A percentile compares a stretch with the other conserved stretches of the same genome.
These are phyloP conservation scores for Tachina lurida DNA, from an alignment of 2,888 invertebrate genomes.

Conservation along the genomic window DNA sequence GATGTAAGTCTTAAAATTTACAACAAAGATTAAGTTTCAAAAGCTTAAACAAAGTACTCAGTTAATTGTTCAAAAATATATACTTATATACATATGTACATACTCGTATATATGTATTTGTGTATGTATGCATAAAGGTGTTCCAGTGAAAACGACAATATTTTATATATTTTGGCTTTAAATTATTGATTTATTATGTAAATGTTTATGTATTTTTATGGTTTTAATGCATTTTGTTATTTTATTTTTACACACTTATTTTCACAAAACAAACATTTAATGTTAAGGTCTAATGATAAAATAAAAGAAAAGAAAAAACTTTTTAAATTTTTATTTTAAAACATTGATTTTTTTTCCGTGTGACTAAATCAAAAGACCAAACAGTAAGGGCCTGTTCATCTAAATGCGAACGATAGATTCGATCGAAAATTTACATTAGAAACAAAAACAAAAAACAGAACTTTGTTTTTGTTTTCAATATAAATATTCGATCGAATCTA, in stretches of 20 bases:
- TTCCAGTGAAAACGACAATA: slow-evolving; percentile 72
- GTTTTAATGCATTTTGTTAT: not conserved
- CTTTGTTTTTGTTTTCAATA: too few relatives aligned
- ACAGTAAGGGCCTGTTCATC: too few relatives aligned
- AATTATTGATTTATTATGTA: too few relatives aligned
- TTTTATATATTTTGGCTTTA: slow-evolving; percentile 59
- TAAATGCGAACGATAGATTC: too few relatives aligned
- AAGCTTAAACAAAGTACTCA: slow-evolving; percentile 19
- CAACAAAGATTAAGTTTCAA: slow-evolving; percentile 3
- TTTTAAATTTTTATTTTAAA: not conserved
- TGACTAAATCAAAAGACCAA: too few relatives aligned
- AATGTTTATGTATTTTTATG: slow-evolving; percentile 20
- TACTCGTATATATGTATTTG: not conserved
- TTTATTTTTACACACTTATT: not conserved
- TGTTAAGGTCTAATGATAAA: slow-evolving; percentile 2
- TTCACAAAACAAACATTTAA: not conserved
- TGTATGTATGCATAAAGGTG: slow-evolving; percentile 34
- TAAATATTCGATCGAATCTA: too few relatives aligned
- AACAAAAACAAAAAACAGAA: too few relatives aligned
- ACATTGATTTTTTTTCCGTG: not conserved
- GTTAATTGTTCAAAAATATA: not conserved
- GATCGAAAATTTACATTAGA: too few relatives aligned
- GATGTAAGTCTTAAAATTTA: slow-evolving; percentile 10
- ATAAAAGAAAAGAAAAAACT: not conserved
- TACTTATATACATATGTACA: not conserved